phyloP scores from a whole-genome alignment of 2,113 vertebrate genomes.

The Bos javanicus region DNA sequence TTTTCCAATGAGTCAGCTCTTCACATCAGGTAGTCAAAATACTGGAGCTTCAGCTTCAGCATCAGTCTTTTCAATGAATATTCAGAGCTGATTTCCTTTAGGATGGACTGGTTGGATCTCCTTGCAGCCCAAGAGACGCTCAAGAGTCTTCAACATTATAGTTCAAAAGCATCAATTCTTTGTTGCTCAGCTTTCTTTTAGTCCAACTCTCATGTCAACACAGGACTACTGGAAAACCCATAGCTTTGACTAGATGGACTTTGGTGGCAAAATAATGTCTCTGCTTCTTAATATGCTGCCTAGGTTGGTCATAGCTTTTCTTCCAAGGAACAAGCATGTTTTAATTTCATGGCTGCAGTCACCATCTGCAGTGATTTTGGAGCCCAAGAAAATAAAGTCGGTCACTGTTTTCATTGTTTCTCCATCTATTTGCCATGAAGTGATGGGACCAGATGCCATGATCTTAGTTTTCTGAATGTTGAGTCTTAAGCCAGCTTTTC shows the following conservation, averaged over 20 bases:
- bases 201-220: neutral
- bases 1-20: neutral
- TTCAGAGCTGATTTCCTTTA: neutral
- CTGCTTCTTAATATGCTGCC: neutral
- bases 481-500: neutral
- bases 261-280: neutral
- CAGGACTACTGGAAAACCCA: neutral
- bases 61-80: neutral
- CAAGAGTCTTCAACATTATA: neutral
- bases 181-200: accelerated
- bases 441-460: neutral
- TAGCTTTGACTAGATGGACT: neutral
- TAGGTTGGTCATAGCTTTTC: neutral
- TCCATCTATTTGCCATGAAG: neutral
- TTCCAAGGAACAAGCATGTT: neutral
- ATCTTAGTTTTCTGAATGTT: neutral
- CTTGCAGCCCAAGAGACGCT: neutral
- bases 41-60: neutral
- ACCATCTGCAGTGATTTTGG: neutral
- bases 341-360: neutral
- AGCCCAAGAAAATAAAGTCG: neutral
- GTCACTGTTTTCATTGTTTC: neutral
- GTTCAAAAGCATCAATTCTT: neutral
- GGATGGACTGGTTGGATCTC: neutral
- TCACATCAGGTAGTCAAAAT: neutral